Percentiles rank a stretch among this genome's conserved stretches.
Evolutionary conservation across 2,113 vertebrate genomes (phyloP).

Genomic region (Naja naja): DNA sequence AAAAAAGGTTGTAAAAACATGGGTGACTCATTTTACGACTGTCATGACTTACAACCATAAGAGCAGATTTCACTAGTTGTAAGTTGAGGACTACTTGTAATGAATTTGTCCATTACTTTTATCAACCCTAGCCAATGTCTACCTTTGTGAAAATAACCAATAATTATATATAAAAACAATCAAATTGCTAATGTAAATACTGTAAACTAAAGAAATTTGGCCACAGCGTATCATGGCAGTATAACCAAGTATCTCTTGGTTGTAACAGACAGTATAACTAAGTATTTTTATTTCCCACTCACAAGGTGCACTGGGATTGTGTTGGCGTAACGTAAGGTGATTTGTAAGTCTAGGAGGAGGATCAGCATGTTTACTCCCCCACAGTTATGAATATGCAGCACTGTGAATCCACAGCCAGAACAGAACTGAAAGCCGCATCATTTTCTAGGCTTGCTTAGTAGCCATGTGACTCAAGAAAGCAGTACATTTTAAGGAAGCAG

Average conservation of each 20-base stretch:
- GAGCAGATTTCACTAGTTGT: background rate
- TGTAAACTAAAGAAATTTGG: background rate
- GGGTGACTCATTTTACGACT: too few species aligned
- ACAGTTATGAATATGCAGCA: background rate
- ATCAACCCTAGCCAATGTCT: background rate
- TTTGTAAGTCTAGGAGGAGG: background rate
- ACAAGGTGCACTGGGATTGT: background rate
- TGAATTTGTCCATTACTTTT: background rate
- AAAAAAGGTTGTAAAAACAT: too few species aligned
- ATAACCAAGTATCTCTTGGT: background rate
- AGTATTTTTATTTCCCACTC: background rate
- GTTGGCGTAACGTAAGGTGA: background rate
- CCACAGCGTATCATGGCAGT: background rate
- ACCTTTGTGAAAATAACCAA: background rate
- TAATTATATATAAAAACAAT: background rate
- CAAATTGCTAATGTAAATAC: background rate
- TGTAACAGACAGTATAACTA: background rate
- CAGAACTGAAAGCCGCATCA: background rate
- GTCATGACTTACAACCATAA: too few species aligned
- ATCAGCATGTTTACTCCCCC: background rate
- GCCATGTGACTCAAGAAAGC: background rate
- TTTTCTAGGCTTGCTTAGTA: background rate
- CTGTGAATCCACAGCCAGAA: background rate
- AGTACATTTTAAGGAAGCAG: background rate
- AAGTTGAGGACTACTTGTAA: background rate